Evolutionary conservation across 2,113 vertebrate species (phyloP).

Genomic region (mouse (Mus musculus)): DNA sequence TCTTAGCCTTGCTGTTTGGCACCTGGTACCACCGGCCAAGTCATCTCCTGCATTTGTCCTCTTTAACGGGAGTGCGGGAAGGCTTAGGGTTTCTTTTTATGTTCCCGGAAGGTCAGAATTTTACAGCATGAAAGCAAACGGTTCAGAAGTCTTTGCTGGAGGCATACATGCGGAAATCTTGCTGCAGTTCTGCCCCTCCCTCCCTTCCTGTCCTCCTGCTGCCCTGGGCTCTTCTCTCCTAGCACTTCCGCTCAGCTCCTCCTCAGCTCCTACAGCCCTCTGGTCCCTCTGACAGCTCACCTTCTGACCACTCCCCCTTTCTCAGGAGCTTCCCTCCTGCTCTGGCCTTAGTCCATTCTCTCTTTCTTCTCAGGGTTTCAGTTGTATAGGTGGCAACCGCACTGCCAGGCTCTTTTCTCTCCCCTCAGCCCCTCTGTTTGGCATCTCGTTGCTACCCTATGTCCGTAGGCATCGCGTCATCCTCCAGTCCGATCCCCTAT

Average conservation of each 20-base stretch:
- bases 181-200: not conserved
- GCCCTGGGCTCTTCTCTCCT: too few relatives aligned
- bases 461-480: accelerated
- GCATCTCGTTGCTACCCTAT: not conserved
- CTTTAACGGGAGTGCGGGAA: not conserved
- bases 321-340: not conserved
- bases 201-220: not conserved
- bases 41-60: not conserved
- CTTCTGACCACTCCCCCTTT: not conserved
- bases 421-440: not conserved
- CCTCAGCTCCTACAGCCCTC: not conserved
- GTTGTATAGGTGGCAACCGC: not conserved
- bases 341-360: not conserved
- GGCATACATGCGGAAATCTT: not conserved
- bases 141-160: not conserved
- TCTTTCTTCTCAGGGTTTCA: not conserved
- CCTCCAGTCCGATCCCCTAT: accelerated
- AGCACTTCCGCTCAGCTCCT: not conserved
- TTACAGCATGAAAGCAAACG: not conserved
- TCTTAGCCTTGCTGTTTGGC: not conserved
- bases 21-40: accelerated
- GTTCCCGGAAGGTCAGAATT: not conserved
- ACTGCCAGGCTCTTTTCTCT: not conserved
- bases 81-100: not conserved
- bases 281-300: accelerated